Base-by-base conservation (phyloP, 1,140 invertebrate species). In the Aphis gossypii region DNA sequence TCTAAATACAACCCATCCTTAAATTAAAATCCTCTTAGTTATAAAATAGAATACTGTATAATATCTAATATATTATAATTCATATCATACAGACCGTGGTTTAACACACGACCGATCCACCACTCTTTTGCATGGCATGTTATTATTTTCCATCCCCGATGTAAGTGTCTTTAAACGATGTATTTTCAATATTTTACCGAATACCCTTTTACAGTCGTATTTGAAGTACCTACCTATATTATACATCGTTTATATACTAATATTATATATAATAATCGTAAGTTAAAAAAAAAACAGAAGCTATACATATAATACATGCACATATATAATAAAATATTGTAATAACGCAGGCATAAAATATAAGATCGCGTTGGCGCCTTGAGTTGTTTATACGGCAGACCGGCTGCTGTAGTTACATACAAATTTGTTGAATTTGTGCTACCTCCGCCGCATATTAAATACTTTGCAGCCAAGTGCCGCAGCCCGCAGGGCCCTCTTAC, bases 261-360 rank as follows among this genome's bases (percentile, higher is more conserved):
- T 30, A 68, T 60, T 11, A 6, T 76, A n/a, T 76, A 7, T n/a
- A 76, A 35, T n/a, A 18, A 76, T 76, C 60, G n/a, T 76, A n/a
- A 76, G n/a, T n/a, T 51, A 18, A 18, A n/a, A 68, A 18, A 68
- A 76, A 68, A 76, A n/a, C n/a, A 76, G n/a, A 76, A 76, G n/a
- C 60, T 18, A 18, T 51, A 35, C 51, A 54, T 54, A 23, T 54
- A 23, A 54, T n/a, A n/a, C 5, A 35, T 68, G 35, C 35, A 48
- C 48, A 48, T 48, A 48, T 48, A 18, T 51, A 51, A 0, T 51
- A 51, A 20, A 11, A 25, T 14, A 76, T 76, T 76, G 60, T n/a
- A 76, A n/a, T n/a, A 76, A 76, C 60, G n/a, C n/a, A 76, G 14
- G n/a, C 60, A 76, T 76, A 76, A 76, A n/a, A n/a, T 76, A 76